A percentile compares a stretch with the other conserved stretches of the same genome.
These are phyloP conservation scores for Corydoras sp. DNA, from an alignment of 2,113 vertebrate species.

Conservation along the genomic window DNA sequence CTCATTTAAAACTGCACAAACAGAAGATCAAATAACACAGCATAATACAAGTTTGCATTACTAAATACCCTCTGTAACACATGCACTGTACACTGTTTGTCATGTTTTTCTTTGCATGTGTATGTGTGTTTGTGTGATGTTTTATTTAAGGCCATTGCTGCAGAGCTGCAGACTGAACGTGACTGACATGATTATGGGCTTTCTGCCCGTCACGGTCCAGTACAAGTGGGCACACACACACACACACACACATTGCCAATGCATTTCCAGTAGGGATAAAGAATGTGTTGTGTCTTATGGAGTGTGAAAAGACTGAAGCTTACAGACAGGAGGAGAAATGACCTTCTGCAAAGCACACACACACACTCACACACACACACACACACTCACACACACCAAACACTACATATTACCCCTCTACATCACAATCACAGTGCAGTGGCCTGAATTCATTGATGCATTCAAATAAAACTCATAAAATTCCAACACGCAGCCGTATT, in stretches of 20 bases:
- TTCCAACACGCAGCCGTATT: too few relatives aligned
- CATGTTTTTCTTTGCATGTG: background rate
- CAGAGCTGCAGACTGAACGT: conserved; percentile 20
- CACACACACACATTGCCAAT: background rate
- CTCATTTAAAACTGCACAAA: too few relatives aligned
- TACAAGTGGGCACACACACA: conserved; percentile 18
- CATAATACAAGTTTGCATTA: too few relatives aligned
- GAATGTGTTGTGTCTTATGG: conserved; percentile 21
- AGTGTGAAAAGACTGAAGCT: conserved; percentile 26
- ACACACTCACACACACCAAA: too few relatives aligned
- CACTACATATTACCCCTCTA: too few relatives aligned
- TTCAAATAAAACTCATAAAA: too few relatives aligned
- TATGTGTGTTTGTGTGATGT: conserved; percentile 26
- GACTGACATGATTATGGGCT: conserved; percentile 60
- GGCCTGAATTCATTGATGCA: too few relatives aligned
- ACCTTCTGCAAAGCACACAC: conserved; percentile 14
- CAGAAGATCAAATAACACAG: too few relatives aligned
- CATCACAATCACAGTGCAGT: conserved; percentile 29
- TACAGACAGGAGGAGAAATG: conserved; percentile 26
- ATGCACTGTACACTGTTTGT: too few relatives aligned
- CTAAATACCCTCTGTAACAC: too few relatives aligned
- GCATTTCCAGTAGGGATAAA: background rate
- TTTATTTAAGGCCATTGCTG: conserved; percentile 39
- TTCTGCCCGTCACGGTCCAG: conserved; percentile 59
- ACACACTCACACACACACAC: conserved; percentile 8